These are phyloP conservation scores for Drosophila nr. medialis DNA, from an alignment of 2,888 invertebrate genomes.

Conservation along the genomic window DNA sequence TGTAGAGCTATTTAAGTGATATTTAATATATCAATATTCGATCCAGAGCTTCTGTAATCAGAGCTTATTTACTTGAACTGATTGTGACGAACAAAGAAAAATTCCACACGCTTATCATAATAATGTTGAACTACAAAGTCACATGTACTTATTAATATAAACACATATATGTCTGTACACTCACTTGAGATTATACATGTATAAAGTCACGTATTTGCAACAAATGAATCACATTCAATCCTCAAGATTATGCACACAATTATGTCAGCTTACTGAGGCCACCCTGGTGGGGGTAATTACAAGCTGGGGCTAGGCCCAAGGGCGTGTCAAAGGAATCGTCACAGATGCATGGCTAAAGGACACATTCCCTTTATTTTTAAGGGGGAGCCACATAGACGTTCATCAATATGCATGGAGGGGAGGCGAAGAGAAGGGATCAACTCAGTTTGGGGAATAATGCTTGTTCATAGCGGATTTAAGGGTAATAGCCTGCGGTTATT, in stretches of 20 bases:
- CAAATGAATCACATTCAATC: background rate
- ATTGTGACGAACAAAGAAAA: background rate
- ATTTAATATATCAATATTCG: background rate
- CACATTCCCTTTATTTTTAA: background rate
- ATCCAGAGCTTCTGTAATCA: background rate
- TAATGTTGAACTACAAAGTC: background rate
- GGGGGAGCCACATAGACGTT: background rate
- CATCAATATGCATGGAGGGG: background rate
- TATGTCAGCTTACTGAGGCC: background rate
- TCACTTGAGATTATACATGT: background rate
- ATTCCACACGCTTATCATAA: accelerated
- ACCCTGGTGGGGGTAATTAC: background rate
- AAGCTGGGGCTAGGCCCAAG: background rate
- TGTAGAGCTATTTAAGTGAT: background rate
- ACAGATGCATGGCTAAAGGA: constrained; percentile 6
- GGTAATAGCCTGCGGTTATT: constrained; percentile 1
- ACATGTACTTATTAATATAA: background rate
- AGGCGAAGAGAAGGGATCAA: background rate
- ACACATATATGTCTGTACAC: too few relatives aligned
- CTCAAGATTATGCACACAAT: background rate
- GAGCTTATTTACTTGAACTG: background rate
- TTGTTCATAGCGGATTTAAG: background rate
- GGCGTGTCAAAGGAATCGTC: constrained; percentile 8
- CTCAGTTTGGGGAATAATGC: background rate
- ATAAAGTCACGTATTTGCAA: background rate